Base-by-base conservation (phyloP, 2,113 vertebrate genomes). In the Pollimyrus isidori region DNA sequence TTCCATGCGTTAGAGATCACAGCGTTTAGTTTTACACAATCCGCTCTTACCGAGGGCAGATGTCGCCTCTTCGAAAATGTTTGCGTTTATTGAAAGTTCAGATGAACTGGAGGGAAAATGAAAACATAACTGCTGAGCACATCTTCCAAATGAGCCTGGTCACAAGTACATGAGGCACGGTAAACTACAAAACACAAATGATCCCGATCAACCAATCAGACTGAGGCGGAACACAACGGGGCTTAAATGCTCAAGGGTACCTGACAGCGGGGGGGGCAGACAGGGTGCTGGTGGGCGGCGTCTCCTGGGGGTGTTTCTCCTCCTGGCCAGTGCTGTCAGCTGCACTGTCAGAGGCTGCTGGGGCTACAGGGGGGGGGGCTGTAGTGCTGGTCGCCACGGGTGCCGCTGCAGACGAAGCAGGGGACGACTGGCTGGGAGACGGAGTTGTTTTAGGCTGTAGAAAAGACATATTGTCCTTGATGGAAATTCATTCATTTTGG, bases 31-130 rank as follows among this genome's bases (percentile, higher is more conserved):
- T 80, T 39, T 17, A 80, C 35, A 35, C 35, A 80, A 17, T 13
- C 4, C 17, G 4, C 7, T 17, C 90, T 96, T 96, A 99, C 98
- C 98, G 92, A 98, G 96, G 91, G 96, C 97, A 94, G 97, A 98
- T 94, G 98, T 97, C 82, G 98, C 98, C 94, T 99, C 98, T 91
- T 97, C 97, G 93, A 99, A 97, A 92, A 99, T 96, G 92, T 97
- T 97, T 92, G 96, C 96, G 91, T 97, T 96, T 92, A 96, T 95
- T 91, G 95, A 94, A 91, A 95, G 95, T 93, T 94, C 96, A 85
- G 95, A 94, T 92, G 96, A 95, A 93, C 97, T 98, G 94, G 48
- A 95, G 93, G 92, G 92, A 92, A 56, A 93, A 93, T 92, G 94
- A 91, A 94, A 91, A 80, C 0, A 53, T 17, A 2, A 35, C 62